Conservation (phyloP, 37 sponge, comb jelly and placozoan species). For the Petrosia ficiformis region DNA sequence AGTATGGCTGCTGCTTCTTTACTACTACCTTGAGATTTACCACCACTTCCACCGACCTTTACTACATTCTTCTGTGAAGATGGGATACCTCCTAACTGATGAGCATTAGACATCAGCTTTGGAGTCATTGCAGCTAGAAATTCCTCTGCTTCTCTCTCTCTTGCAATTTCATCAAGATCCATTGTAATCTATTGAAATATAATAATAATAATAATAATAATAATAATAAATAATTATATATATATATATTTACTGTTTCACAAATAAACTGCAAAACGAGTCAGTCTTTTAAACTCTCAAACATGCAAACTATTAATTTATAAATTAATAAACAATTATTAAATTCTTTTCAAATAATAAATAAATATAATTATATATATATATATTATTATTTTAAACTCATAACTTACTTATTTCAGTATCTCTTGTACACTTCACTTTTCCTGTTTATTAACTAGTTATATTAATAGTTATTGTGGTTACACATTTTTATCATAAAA, state of each 20-base stretch:
- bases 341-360: too few relatives aligned
- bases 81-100: not conserved
- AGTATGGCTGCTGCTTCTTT: not conserved
- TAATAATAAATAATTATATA: not conserved
- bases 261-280: not conserved
- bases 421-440: too few relatives aligned
- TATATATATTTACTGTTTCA: not conserved
- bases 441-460: too few relatives aligned
- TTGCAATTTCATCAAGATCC: not conserved
- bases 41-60: not conserved
- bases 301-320: too few relatives aligned
- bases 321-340: too few relatives aligned
- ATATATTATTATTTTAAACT: too few relatives aligned
- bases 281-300: not conserved
- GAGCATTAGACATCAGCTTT: not conserved
- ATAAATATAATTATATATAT: too few relatives aligned
- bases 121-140: constrained; percentile 38
- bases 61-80: not conserved
- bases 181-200: too few relatives aligned
- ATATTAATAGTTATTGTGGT: too few relatives aligned
- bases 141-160: constrained; percentile 58
- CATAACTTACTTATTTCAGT: too few relatives aligned
- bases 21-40: not conserved
- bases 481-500: too few relatives aligned
- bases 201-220: not conserved